These are phyloP conservation scores for Plecturocebus donacophilus DNA, from an alignment of 2,113 vertebrate genomes.

Conservation along the genomic window DNA sequence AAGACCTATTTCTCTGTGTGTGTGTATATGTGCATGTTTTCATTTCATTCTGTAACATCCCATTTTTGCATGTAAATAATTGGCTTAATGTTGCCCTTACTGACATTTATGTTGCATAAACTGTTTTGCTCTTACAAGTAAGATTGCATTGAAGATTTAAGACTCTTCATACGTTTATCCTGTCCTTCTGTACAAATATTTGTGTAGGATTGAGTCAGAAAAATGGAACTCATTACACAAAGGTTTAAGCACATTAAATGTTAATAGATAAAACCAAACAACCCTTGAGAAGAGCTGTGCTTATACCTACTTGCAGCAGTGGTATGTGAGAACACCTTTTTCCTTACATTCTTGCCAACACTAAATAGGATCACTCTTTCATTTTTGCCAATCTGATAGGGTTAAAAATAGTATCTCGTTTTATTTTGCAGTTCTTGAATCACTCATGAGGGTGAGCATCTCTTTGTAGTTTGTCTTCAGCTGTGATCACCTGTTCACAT, in stretches of 20 bases:
- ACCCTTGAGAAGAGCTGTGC: rapidly evolving
- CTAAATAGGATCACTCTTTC: background rate
- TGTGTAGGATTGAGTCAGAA: background rate
- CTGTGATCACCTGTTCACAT: background rate
- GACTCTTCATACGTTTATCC: background rate
- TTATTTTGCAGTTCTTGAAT: background rate
- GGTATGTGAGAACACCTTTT: background rate
- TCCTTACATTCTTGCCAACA: background rate
- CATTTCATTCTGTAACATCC: background rate
- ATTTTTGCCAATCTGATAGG: slow-evolving; percentile 60
- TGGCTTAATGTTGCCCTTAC: background rate
- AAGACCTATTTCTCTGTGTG: background rate
- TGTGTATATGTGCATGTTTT: rapidly evolving
- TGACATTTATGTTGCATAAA: background rate
- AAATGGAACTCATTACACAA: background rate
- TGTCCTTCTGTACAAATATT: background rate
- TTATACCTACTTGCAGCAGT: rapidly evolving
- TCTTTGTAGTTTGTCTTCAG: background rate
- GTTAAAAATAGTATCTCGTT: slow-evolving; percentile 65
- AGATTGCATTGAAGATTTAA: background rate
- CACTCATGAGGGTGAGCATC: background rate
- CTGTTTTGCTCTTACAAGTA: background rate
- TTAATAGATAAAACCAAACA: background rate
- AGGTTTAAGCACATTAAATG: background rate
- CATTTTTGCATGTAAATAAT: background rate